Conservation (phyloP, 2,797 vertebrate species). For the Sorex maritimensis region DNA sequence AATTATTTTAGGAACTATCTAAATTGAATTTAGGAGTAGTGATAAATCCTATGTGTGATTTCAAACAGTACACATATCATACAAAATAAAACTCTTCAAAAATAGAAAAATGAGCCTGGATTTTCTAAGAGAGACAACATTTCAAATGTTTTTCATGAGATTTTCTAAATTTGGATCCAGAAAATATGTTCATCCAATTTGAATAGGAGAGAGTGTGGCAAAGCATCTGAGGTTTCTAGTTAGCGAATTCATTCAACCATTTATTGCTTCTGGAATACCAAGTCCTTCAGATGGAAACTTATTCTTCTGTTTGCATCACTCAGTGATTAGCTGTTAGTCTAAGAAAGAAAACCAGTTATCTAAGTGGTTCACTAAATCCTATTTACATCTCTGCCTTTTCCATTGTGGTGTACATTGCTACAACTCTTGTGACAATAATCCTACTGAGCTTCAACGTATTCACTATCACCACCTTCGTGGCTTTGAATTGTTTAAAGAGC, state of each 20-base stretch:
- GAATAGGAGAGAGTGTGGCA: not conserved
- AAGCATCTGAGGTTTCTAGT: not conserved
- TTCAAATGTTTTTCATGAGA: not conserved
- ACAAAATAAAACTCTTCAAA: conserved; percentile 68
- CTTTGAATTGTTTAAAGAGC: not conserved
- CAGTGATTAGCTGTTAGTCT: not conserved
- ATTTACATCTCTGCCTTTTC: not conserved
- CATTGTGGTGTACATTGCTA: not conserved
- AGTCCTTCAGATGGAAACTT: not conserved
- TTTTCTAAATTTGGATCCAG: conserved; percentile 48
- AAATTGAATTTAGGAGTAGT: conserved; percentile 81
- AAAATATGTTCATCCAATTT: conserved; percentile 41
- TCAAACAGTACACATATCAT: conserved; percentile 62
- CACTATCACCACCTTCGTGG: not conserved
- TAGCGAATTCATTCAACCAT: not conserved
- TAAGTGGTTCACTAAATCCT: not conserved
- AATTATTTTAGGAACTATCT: conserved; percentile 83
- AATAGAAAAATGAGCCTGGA: conserved; percentile 27
- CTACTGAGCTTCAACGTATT: not conserved
- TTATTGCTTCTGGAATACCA: conserved; percentile 2
- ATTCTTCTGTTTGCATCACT: not conserved
- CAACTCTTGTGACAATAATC: not conserved
- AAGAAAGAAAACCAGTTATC: not conserved
- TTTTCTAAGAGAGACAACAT: conserved; percentile 58
- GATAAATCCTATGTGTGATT: conserved; percentile 73